Percentiles rank a stretch among this genome's conserved stretches.
phyloP scores from a whole-genome alignment of 2,888 invertebrate species.

The Diplazon laetatorius region DNA sequence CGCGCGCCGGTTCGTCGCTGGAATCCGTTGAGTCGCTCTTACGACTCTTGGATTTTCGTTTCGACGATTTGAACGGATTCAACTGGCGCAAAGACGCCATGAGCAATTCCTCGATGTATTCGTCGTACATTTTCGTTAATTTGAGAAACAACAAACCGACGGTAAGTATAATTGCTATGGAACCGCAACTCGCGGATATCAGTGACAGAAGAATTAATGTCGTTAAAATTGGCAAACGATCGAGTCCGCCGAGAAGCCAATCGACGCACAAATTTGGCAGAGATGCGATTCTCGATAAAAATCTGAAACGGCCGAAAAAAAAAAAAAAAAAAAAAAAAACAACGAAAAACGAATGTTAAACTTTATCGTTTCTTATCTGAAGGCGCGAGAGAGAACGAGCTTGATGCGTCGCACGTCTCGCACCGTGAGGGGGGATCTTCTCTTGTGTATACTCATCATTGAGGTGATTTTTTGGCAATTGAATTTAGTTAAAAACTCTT shows the following conservation, averaged over 20 bases:
- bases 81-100: constrained; percentile 83
- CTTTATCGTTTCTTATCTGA: neutral
- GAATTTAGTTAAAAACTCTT: too few species aligned
- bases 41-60: constrained; percentile 60
- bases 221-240: constrained; percentile 88
- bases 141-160: constrained; percentile 82
- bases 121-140: constrained; percentile 90
- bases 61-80: constrained; percentile 81
- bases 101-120: constrained; percentile 87
- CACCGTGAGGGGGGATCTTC: too few species aligned
- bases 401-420: too few species aligned
- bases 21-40: constrained; percentile 36
- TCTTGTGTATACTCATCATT: too few species aligned
- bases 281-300: constrained; percentile 83
- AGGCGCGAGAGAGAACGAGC: constrained; percentile 27
- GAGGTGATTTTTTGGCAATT: too few species aligned
- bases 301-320: constrained; percentile 76
- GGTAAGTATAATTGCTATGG: constrained; percentile 85
- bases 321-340: constrained; percentile 3
- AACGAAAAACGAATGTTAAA: neutral
- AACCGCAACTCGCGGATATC: constrained; percentile 88
- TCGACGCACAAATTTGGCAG: constrained; percentile 84
- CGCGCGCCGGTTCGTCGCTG: neutral
- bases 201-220: constrained; percentile 86
- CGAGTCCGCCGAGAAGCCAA: constrained; percentile 86